Evolutionary conservation across 2,113 vertebrate genomes (phyloP), one percentile per base, ranked within the genome.

Genomic region (Nasalis larvatus): DNA sequence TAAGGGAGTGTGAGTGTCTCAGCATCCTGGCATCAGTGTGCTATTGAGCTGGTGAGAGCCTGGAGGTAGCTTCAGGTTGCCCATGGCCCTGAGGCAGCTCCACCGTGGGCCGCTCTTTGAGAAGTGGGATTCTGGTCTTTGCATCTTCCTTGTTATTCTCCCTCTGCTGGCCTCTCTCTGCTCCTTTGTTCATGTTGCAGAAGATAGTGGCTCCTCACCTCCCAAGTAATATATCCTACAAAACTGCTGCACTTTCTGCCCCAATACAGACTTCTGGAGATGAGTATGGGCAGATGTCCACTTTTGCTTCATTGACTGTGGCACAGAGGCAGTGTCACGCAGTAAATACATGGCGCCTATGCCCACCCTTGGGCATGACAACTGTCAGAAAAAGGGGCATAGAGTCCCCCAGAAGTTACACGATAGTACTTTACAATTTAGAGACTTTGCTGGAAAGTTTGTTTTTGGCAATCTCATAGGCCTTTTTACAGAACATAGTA

Each of bases 401-500:
- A 8, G 9, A 45, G 35, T 77, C 66, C 71, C 58, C 37, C 2
- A 11, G 52, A 90, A 95, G 40, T 56, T 93, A 49, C 27, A 23
- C 0, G 82, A 1, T 42, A 52, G 42, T 80, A 45, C 12, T 84
- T 84, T 35, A 58, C 30, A 58, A 30, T n/a, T 86, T 81, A 89
- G 78, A 97, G 69, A 68, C 71, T 87, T 68, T 6, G 60, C 40
- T 80, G 1, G 52, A 76, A 86, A 69, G 42, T 82, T 95, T 77
- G 45, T 84, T 52, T n/a, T 89, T 91, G 30, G 37, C 42, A 84
- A 30, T 91, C 21, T 7, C 12, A 17, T 66, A 47, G 30, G 4
- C 56, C 60, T 96, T 96, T 68, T 90, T 91, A 52, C 0, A 76
- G 89, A 89, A 81, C 27, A 27, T 86, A 25, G 47, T 92, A 93